Evolutionary conservation across 2,797 vertebrate genomes (phyloP).

Genomic region (Cossypha caffra): DNA sequence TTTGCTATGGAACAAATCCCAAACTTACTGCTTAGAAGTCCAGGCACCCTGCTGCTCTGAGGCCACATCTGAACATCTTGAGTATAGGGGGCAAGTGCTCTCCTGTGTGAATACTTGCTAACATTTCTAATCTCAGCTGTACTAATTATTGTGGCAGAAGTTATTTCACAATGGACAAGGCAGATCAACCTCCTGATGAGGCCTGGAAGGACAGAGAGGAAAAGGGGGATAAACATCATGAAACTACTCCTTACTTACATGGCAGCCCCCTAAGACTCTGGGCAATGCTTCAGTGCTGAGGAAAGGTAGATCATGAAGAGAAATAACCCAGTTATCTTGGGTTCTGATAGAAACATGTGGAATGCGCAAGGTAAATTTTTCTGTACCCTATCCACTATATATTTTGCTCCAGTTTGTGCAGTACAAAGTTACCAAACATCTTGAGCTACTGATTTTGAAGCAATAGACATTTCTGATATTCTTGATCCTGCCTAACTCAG

Average conservation of each 20-base stretch:
- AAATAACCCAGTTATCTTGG: background rate
- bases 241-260: background rate
- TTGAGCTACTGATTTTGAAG: background rate
- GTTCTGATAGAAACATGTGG: background rate
- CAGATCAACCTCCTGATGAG: background rate
- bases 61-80: background rate
- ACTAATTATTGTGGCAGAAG: background rate
- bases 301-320: background rate
- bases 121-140: background rate
- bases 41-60: background rate
- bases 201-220: background rate
- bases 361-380: background rate
- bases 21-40: conserved; percentile 7
- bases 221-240: background rate
- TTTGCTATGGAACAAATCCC: conserved; percentile 50
- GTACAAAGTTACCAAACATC: background rate
- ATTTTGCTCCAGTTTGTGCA: background rate
- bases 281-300: background rate
- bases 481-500: background rate
- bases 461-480: background rate
- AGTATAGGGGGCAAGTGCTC: background rate
- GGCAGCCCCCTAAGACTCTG: background rate
- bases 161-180: background rate
- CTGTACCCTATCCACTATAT: background rate
- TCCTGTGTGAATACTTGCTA: background rate